Evolutionary conservation across 1,140 invertebrate genomes (phyloP), one percentile per base, ranked within the genome.

Genomic region (Bilobella aurantiaca): DNA sequence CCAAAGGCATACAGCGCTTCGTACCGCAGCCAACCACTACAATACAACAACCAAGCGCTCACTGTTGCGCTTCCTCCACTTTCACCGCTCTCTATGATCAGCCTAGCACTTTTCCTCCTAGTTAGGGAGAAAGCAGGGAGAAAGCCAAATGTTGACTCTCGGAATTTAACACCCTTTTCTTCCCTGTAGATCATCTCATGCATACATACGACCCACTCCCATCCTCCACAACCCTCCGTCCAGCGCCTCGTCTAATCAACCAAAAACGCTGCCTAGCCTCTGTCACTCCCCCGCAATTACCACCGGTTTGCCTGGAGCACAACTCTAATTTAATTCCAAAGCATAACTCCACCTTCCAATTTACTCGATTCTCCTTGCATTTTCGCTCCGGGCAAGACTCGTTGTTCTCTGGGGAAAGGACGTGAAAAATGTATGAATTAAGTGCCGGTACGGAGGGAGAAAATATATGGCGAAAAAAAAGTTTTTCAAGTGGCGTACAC

Each of bases 121-220:
- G 3, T 3, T 23, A 42, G 34, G 34, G 8, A 8, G 34, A 12
- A 42, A 5, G 3, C 14, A 53, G 34, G 34, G 34, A 53, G 12
- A 16, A 53, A 53, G 23, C 49, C 49, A 53, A 53, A 53, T 53
- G 49, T 53, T 53, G 49, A 53, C 49, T 53, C 49, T 53, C 49
- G 23, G 23, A 53, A 53, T 53, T 53, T 53, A 53, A 53, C 49
- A 53, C 49, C 49, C 49, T 53, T 53, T 53, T n/a, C n/a, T 23
- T 53, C 8, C 12, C 49, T 8, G 25, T 23, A 18, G 34, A 42
- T 8, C 49, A 53, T 53, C 49, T 53, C 49, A 53, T 53, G 49
- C 49, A 53, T 53, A 53, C 49, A 53, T 53, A 53, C 23, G 12
- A 53, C 49, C 49, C 49, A 53, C 23, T 53, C 23, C 49, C 14